A percentile compares a stretch with the other conserved stretches of the same genome.
Evolutionary conservation across 2,113 vertebrate genomes (phyloP).

Genomic region (Mesitornis unicolor): DNA sequence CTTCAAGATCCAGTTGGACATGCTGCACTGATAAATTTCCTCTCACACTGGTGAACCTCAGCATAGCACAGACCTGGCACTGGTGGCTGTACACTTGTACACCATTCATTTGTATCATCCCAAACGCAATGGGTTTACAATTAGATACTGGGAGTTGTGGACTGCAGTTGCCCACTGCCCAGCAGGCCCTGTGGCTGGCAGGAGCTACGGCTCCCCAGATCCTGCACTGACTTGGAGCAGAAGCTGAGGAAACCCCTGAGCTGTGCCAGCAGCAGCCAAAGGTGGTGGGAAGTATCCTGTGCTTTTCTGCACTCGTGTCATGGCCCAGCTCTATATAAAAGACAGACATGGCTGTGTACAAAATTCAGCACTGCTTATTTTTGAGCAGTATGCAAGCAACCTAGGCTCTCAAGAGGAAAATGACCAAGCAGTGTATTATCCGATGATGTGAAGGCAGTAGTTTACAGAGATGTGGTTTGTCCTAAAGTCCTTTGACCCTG

Average conservation of each 20-base stretch:
- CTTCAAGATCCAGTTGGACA: not conserved
- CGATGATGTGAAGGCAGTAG: accelerated
- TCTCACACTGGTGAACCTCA: not conserved
- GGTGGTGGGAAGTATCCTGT: not conserved
- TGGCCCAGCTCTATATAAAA: not conserved
- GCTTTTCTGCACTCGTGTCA: accelerated
- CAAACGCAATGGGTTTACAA: accelerated
- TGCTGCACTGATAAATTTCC: not conserved
- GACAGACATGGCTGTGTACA: not conserved
- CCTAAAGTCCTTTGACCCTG: not conserved
- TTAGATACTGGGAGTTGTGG: not conserved
- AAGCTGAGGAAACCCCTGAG: not conserved
- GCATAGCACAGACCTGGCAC: not conserved
- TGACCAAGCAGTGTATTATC: accelerated
- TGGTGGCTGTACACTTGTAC: not conserved
- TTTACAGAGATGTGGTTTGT: not conserved
- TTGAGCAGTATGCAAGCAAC: not conserved
- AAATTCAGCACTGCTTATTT: not conserved
- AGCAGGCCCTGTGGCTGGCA: not conserved
- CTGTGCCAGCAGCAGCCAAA: not conserved
- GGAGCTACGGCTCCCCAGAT: not conserved
- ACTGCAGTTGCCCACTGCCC: not conserved
- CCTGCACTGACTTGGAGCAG: not conserved
- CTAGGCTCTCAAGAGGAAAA: not conserved
- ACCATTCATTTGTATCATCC: not conserved